A percentile compares a stretch with the other conserved stretches of the same genome.
Evolutionary conservation across 92 coral and sea anemone genomes (phyloP).

Genomic region (Virgularia gustaviana): DNA sequence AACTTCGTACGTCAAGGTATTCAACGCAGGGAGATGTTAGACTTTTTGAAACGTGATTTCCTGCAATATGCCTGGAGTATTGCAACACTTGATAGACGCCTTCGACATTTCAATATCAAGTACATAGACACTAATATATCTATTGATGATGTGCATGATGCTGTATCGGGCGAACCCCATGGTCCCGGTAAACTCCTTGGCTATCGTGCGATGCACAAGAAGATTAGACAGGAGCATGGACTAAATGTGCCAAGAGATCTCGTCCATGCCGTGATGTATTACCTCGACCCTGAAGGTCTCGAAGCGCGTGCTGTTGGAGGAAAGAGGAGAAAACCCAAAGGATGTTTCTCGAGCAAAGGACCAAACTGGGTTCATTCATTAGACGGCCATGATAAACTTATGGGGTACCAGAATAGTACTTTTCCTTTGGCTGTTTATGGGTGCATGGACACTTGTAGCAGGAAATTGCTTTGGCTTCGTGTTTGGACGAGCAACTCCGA

Average conservation of each 20-base stretch:
- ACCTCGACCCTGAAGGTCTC: constrained; percentile 40
- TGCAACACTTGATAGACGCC: constrained; percentile 24
- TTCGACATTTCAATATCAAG: constrained; percentile 18
- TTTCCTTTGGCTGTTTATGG: too few species aligned
- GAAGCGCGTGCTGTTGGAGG: constrained; percentile 46
- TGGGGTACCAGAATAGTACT: too few species aligned
- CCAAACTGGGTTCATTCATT: too few species aligned
- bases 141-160: constrained; percentile 9
- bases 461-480: too few species aligned
- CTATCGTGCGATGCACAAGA: constrained; percentile 29
- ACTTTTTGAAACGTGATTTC: constrained; percentile 21
- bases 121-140: constrained; percentile 20
- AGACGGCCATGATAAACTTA: too few species aligned
- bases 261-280: constrained; percentile 32
- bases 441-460: too few species aligned
- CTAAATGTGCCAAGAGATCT: constrained; percentile 44
- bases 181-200: constrained; percentile 35
- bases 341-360: constrained; percentile 11
- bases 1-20: constrained; percentile 10
- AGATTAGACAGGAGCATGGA: constrained; percentile 26
- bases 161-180: constrained; percentile 10
- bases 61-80: constrained; percentile 30
- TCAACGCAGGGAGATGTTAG: constrained; percentile 28
- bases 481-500: too few species aligned
- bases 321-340: constrained; percentile 10